Percentiles rank a stretch among this genome's conserved stretches.
These are phyloP conservation scores for Axea sp. DNA, from an alignment of 2,888 invertebrate genomes.

Conservation along the genomic window DNA sequence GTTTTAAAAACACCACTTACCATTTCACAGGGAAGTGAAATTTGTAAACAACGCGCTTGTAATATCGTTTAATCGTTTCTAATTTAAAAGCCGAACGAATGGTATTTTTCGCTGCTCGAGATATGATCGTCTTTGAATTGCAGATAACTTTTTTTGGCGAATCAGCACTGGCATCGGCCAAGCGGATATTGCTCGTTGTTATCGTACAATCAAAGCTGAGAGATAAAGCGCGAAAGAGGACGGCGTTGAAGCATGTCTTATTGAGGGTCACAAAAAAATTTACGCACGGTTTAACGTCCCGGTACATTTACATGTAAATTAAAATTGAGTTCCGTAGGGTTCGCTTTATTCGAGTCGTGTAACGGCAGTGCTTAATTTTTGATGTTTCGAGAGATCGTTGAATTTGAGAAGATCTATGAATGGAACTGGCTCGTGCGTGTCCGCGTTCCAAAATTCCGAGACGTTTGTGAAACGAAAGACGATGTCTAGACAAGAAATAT, in stretches of 20 bases:
- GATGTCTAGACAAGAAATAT: too few relatives aligned
- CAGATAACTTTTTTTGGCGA: conserved; percentile 42
- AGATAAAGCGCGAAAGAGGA: conserved; percentile 44
- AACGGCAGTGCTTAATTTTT: too few relatives aligned
- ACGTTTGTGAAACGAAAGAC: too few relatives aligned
- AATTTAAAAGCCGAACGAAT: not conserved
- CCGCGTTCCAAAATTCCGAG: too few relatives aligned
- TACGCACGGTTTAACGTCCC: conserved; percentile 10
- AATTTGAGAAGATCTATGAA: too few relatives aligned
- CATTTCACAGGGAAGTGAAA: too few relatives aligned
- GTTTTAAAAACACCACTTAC: too few relatives aligned
- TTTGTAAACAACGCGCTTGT: too few relatives aligned
- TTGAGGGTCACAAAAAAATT: conserved; percentile 24
- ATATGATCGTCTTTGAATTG: conserved; percentile 23
- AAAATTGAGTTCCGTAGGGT: conserved; percentile 15
- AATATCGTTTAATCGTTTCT: not conserved
- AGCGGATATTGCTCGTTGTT: conserved; percentile 61
- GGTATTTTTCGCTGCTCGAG: conserved; percentile 4
- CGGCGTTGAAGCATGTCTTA: conserved; percentile 37
- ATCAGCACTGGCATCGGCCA: conserved; percentile 41
- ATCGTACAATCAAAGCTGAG: conserved; percentile 53
- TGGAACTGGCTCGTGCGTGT: too few relatives aligned
- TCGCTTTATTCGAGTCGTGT: too few relatives aligned
- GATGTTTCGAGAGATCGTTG: too few relatives aligned
- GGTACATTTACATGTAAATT: conserved; percentile 40